A percentile compares a stretch with the other conserved stretches of the same genome.
Conservation (phyloP, 2,113 vertebrate species). For the Muscicapa adusta region DNA sequence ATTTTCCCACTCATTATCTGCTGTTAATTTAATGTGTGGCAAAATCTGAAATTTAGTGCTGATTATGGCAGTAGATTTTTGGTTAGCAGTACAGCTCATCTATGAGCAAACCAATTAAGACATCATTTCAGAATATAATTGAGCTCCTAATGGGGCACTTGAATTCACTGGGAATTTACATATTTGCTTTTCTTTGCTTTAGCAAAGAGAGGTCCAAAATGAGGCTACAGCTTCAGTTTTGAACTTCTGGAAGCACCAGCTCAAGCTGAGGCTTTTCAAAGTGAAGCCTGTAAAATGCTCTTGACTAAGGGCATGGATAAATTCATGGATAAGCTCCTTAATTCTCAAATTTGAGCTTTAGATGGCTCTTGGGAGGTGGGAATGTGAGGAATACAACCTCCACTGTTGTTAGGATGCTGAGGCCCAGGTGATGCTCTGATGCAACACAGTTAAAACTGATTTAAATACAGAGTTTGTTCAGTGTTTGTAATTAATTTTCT, state of each 20-base stretch:
- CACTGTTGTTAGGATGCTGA: background rate
- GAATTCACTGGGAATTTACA: slow-evolving; percentile 17
- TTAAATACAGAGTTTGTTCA: background rate
- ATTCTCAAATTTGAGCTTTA: background rate
- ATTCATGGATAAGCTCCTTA: background rate
- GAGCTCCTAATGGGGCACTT: slow-evolving; percentile 36
- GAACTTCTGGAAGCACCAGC: background rate
- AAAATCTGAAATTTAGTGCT: slow-evolving; percentile 24
- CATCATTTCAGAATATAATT: slow-evolving; percentile 53
- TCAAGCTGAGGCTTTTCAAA: background rate
- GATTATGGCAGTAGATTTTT: slow-evolving; percentile 43
- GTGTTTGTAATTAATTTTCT: background rate
- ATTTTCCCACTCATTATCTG: slow-evolving; percentile 45
- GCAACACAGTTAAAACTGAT: background rate
- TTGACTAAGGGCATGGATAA: background rate
- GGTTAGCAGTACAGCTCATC: slow-evolving; percentile 15
- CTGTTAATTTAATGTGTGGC: slow-evolving; percentile 46
- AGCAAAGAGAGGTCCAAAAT: slow-evolving; percentile 4
- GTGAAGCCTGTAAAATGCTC: background rate
- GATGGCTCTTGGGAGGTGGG: background rate
- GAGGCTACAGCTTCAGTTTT: background rate
- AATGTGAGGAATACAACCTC: background rate
- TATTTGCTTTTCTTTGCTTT: slow-evolving; percentile 2
- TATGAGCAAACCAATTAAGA: slow-evolving; percentile 58
- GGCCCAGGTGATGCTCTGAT: background rate